Conservation (phyloP, 2,113 vertebrate species). For the Nicator chloris region DNA sequence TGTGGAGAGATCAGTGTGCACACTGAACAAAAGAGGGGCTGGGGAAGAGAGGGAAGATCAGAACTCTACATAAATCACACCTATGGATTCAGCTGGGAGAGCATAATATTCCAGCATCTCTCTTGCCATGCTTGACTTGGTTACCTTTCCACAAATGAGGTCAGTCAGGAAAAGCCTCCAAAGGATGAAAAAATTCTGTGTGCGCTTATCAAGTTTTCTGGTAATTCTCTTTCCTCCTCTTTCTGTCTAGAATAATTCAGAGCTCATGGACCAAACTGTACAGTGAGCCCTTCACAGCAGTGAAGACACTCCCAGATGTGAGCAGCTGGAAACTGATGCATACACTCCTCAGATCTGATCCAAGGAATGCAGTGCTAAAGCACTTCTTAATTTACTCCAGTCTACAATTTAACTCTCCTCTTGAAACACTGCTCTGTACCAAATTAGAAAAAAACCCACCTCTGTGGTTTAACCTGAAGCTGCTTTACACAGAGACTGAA, state of each 20-base stretch:
- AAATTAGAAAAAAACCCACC: background rate
- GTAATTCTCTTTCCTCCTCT: background rate
- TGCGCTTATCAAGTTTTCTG: background rate
- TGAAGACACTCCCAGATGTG: conserved; percentile 4
- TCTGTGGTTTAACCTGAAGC: background rate
- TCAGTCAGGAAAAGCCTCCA: background rate
- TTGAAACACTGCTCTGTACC: background rate
- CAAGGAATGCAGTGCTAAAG: background rate
- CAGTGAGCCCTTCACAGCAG: background rate
- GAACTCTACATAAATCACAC: background rate
- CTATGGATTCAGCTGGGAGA: background rate
- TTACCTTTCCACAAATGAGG: background rate
- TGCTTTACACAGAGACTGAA: background rate
- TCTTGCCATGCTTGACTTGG: background rate
- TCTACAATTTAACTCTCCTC: background rate
- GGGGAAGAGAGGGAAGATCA: background rate
- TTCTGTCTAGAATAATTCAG: conserved; percentile 46
- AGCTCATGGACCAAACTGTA: conserved; percentile 30
- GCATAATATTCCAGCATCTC: background rate
- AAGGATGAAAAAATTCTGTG: background rate
- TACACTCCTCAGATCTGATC: background rate
- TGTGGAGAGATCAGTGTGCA: background rate
- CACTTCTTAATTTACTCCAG: background rate
- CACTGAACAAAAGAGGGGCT: background rate
- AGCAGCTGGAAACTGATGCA: conserved; percentile 25